Base-by-base conservation (phyloP, 2,797 vertebrate species). In the Neomorphus geoffroyi region DNA sequence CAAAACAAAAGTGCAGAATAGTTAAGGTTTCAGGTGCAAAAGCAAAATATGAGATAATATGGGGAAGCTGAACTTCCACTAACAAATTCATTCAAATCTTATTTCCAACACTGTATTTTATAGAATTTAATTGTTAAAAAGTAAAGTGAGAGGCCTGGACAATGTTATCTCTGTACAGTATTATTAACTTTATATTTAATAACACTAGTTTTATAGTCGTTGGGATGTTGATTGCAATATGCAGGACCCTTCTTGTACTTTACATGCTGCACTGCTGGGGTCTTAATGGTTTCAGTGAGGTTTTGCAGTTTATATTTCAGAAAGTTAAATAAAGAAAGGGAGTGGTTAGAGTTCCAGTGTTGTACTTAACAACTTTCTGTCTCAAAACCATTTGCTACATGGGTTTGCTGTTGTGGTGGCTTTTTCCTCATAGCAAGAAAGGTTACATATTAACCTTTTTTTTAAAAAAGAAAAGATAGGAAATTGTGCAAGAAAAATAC, bases 171-270 rank as follows among this genome's bases (percentile, higher is more conserved):
- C 78, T 71, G 62, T 43, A 54, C 80, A 70, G 39, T 86, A 89
- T 85, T 94, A 95, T 93, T 93, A 94, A 91, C 71, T 92, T 87
- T 85, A n/a, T 92, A 62, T 89, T 95, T 95, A 97, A 91, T 93
- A 96, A 83, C 72, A 85, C 80, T 83, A 73, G 84, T 92, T 96
- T 96, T 95, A 97, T 92, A 94, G 96, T 93, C 96, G 88, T 90
- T 89, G 75, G 81, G 92, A 93, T 62, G 86, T 86, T 96, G 93
- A 96, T 26, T 92, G 86, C 80, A 94, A 94, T 74, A 95, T 80
- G 92, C 65, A 85, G 79, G 92, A 93, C 83, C 88, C 75, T 94
- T 92, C 84, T 94, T 93, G 51, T 80, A 78, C 71, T 94, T 92
- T 95, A 93, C 94, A 51, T 2, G 66, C 75, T 90, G 84, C 50